Percentiles rank a stretch among this genome's conserved stretches.
Evolutionary conservation across 2,113 vertebrate species (phyloP).

Genomic region (Stomatorhinus ivindoensis): DNA sequence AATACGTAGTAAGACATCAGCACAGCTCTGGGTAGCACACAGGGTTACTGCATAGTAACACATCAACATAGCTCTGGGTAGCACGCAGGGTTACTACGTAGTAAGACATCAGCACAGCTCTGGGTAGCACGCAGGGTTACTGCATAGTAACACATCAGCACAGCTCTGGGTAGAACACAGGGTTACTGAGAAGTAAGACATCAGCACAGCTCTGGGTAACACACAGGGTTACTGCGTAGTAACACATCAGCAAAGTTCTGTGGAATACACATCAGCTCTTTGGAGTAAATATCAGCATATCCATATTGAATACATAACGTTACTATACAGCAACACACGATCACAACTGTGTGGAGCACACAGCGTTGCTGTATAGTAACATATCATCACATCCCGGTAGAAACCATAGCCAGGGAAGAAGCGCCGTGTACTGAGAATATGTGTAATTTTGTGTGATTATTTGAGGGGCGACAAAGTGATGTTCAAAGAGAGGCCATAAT

Average conservation of each 20-base stretch:
- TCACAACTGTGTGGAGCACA: neutral
- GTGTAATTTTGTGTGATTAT: neutral
- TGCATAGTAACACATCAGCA: neutral
- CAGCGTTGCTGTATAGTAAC: neutral
- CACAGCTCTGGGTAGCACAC: neutral
- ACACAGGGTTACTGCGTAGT: neutral
- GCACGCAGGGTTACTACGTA: neutral
- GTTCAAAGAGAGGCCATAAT: constrained; percentile 1
- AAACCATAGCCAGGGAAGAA: neutral
- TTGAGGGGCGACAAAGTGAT: neutral
- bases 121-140: neutral
- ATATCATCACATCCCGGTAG: neutral
- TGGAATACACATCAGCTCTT: neutral
- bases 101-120: neutral
- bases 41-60: neutral
- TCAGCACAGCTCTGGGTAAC: neutral
- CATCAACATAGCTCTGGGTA: neutral
- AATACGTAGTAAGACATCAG: neutral
- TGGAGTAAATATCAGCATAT: neutral
- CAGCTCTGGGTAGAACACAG: too few relatives aligned
- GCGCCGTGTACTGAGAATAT: neutral
- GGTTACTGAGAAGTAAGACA: neutral
- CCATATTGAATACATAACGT: neutral
- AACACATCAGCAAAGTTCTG: neutral
- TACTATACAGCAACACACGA: neutral